phyloP scores from a whole-genome alignment of 2,113 vertebrate species.

The Bubo bubo region DNA sequence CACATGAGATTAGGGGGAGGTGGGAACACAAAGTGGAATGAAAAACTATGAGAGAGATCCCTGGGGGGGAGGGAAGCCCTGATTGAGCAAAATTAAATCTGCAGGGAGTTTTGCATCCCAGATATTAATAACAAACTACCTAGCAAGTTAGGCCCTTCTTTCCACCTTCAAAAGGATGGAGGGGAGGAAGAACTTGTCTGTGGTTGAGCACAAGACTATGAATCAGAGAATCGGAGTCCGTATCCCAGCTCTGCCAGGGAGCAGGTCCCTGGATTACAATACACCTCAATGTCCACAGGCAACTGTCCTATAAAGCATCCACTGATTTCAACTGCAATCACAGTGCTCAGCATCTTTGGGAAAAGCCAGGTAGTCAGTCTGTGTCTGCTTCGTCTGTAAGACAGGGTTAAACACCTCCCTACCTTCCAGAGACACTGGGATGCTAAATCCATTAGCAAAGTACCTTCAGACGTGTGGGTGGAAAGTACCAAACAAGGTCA shows the following conservation, averaged over 20 bases:
- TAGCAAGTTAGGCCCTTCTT: conserved; percentile 14
- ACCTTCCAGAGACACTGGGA: background rate
- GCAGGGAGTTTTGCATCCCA: conserved; percentile 63
- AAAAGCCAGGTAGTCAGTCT: background rate
- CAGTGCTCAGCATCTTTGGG: conserved; percentile 35
- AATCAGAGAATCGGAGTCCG: conserved; percentile 27
- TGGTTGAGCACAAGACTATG: conserved; percentile 58
- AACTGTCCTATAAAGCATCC: background rate
- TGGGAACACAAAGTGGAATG: conserved; percentile 34
- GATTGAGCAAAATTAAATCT: conserved; percentile 50
- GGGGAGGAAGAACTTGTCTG: conserved; percentile 60
- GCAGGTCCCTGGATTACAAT: background rate
- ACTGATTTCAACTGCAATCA: background rate
- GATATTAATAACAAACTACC: conserved; percentile 68
- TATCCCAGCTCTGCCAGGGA: background rate
- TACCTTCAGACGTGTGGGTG: conserved; percentile 25
- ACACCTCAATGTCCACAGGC: conserved; percentile 35
- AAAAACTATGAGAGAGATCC: conserved; percentile 42
- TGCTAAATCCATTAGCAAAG: background rate
- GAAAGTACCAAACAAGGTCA: conserved; percentile 37
- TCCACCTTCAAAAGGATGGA: conserved; percentile 65
- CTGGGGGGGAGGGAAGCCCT: conserved; percentile 57
- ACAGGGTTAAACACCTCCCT: background rate
- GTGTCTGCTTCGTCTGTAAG: background rate
- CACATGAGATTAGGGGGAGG: conserved; percentile 48